phyloP scores from a whole-genome alignment of 2,888 invertebrate genomes.

The Mesoligia furuncula region DNA sequence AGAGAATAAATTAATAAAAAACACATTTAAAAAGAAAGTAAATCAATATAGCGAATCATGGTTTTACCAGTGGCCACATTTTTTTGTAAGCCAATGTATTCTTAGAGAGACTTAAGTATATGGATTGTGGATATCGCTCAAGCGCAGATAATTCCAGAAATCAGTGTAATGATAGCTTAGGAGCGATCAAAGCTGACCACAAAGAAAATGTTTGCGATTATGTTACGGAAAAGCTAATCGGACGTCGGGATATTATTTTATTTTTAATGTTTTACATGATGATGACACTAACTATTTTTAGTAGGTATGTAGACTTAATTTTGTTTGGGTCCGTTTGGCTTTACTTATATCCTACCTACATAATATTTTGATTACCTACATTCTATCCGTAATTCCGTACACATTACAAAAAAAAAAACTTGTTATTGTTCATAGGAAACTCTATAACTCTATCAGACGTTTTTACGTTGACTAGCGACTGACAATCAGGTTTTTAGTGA shows the following conservation, averaged over 20 bases:
- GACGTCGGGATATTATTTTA: constrained; percentile 58
- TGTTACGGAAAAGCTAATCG: constrained; percentile 60
- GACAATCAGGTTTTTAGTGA: background rate
- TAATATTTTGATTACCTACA: background rate
- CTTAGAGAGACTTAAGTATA: constrained; percentile 47
- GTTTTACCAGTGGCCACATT: constrained; percentile 31
- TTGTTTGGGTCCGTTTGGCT: background rate
- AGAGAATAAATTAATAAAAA: too few species aligned
- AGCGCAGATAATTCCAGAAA: constrained; percentile 62
- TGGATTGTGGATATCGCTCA: constrained; percentile 52
- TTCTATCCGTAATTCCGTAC: too few species aligned
- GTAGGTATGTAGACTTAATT: background rate
- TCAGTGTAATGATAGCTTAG: constrained; percentile 66
- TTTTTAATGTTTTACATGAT: constrained; percentile 73
- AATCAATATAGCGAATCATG: constrained; percentile 6
- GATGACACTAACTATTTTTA: background rate
- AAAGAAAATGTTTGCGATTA: constrained; percentile 68
- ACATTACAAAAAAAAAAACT: background rate
- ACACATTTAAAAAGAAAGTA: too few species aligned
- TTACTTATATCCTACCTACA: too few species aligned
- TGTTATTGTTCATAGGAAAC: background rate
- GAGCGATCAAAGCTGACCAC: constrained; percentile 69
- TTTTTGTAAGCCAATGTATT: constrained; percentile 54
- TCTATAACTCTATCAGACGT: background rate
- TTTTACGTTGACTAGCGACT: too few species aligned